Conservation (phyloP, 2,888 invertebrate genomes). For the Lutraria lutraria region DNA sequence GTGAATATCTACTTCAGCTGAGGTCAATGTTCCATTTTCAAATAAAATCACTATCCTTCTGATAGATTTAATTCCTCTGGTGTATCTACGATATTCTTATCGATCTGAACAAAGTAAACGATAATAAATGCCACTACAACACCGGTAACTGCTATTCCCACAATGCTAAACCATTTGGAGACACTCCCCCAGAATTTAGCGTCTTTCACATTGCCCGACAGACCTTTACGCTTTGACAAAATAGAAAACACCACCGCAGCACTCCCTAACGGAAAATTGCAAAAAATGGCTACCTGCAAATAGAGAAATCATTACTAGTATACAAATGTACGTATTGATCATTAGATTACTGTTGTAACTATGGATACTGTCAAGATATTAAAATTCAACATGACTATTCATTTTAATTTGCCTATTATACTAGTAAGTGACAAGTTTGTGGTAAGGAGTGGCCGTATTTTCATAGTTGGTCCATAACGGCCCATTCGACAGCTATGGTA, state of each 20-base stretch:
- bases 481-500: too few relatives aligned
- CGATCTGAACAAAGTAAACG: slow-evolving; percentile 65
- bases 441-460: too few relatives aligned
- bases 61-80: slow-evolving; percentile 35
- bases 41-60: neutral
- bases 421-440: too few relatives aligned
- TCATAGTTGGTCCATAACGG: too few relatives aligned
- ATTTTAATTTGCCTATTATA: too few relatives aligned
- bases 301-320: neutral
- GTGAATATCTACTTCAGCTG: neutral
- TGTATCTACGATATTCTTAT: slow-evolving; percentile 65
- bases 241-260: slow-evolving; percentile 61
- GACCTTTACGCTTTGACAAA: slow-evolving; percentile 50
- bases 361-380: too few relatives aligned
- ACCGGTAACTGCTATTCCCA: slow-evolving; percentile 58
- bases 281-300: slow-evolving; percentile 49
- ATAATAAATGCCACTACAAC: slow-evolving; percentile 64
- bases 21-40: neutral
- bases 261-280: slow-evolving; percentile 64
- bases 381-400: too few relatives aligned
- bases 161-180: slow-evolving; percentile 67
- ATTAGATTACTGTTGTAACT: too few relatives aligned
- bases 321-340: too few relatives aligned
- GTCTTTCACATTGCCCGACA: slow-evolving; percentile 46
- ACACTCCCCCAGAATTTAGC: slow-evolving; percentile 56